Evolutionary conservation across 2,797 vertebrate species (phyloP), one percentile per base, ranked within the genome.

Genomic region (Picus viridis): DNA sequence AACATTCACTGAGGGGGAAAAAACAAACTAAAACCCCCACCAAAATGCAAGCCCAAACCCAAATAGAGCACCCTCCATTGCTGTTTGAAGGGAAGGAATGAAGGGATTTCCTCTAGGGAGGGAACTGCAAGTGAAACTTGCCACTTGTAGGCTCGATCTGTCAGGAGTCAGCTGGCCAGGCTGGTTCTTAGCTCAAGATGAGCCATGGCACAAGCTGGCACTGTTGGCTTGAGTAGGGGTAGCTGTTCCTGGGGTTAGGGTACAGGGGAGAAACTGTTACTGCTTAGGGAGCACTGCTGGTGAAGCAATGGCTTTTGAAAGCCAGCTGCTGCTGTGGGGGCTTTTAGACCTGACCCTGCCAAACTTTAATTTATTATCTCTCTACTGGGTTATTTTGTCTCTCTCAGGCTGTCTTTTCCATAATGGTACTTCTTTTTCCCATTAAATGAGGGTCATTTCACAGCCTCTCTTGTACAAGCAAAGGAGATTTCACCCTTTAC

Each of bases 161-260:
- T 23, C 11, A 49, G 30, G 80, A 77, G 27, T 18, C 76, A 59
- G 23, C 57, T 73, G n/a, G 7, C 8, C 43, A 30, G 64, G 41
- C 36, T 34, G 56, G 47, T 30, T 84, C 30, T 3, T 43, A 59
- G 39, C 22, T 57, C 29, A 19, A 8, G 53, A 17, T 7, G n/a
- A 73, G 26, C 49, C 24, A 32, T 2, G 2, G 16, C 32, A 45
- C 3, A 8, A 9, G 10, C 26, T 75, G 3, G 20, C 62, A 43
- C 9, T 4, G 2, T 6, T 2, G 8, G 11, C 4, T 63, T 12
- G 6, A 27, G 29, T 6, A 22, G 24, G 5, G 6, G 20, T 53
- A 27, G 14, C 3, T 39, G 61, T 77, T n/a, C 49, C 49, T 32
- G 36, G 56, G 12, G 12, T 70, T 53, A n/a, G 83, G 24, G 16